Evolutionary conservation across 2,113 vertebrate species (phyloP), one percentile per base, ranked within the genome.

Genomic region (Vulpes lagopus): DNA sequence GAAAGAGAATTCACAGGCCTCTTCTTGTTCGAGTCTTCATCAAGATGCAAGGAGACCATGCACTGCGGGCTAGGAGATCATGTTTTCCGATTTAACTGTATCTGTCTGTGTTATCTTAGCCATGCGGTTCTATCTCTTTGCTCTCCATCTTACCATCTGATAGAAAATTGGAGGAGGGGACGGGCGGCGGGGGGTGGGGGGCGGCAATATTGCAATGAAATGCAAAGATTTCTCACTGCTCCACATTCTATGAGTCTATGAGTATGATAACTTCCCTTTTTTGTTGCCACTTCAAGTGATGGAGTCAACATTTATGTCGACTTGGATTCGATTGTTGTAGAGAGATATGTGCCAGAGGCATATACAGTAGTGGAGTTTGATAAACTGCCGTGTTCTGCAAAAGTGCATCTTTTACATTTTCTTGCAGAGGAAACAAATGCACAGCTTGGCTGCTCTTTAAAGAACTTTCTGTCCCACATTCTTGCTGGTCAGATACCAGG

Each of bases 401-500:
- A 87, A 84, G 81, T 27, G 76, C 38, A 67, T 78, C 80, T 73
- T 96, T 91, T 51, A 20, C 15, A 5, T 90, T 91, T 97, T 94
- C 62, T 93, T 92, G 57, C 23, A n/a, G 30, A 86, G 43, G n/a
- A 96, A 86, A 95, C 25, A 85, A 92, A 95, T 92, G 55, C 79
- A 84, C 16, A 87, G 73, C 17, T 49, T 94, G 92, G 59, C 27
- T n/a, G 83, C 74, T 55, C 87, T 86, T 94, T 65, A 30, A 97
- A 97, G 79, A 89, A 81, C 67, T 79, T 97, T 90, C 35, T 80
- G 59, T 96, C 32, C 64, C 20, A 25, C 64, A 30, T 82, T 94
- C 62, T 85, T 96, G 74, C 64, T 90, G 78, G 38, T 91, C 59
- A 79, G 92, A 94, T 32, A 94, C 80, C 94, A 96, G 92, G 83